Evolutionary conservation across 2,797 vertebrate genomes (phyloP).

Genomic region (Coregonus ussuriensis): DNA sequence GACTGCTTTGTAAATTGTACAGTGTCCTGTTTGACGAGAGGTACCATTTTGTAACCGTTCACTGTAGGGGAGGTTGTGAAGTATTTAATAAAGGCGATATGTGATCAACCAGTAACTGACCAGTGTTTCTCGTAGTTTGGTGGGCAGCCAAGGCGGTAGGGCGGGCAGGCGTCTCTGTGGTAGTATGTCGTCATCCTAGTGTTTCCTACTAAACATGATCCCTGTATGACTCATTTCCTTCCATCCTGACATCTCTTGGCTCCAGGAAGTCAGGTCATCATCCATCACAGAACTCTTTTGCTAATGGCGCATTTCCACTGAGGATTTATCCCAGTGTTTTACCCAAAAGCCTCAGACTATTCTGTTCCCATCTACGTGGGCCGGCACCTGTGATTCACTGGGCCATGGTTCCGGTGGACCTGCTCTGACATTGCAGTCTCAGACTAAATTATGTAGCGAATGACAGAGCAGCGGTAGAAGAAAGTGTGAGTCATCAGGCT

Average conservation of each 20-base stretch:
- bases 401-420: no score
- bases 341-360: no score
- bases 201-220: no score
- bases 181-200: not conserved
- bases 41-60: slow-evolving; percentile 77
- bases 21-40: slow-evolving; percentile 62
- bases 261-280: slow-evolving; percentile 51
- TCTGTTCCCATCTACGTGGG: no score
- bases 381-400: no score
- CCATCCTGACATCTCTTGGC: slow-evolving; percentile 58
- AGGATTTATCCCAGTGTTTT: no score
- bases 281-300: slow-evolving; percentile 48
- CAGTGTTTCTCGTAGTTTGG: no score
- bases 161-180: not conserved
- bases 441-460: no score
- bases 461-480: no score
- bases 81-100: slow-evolving; percentile 81
- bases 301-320: no score
- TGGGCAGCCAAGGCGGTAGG: not conserved
- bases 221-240: slow-evolving; percentile 59
- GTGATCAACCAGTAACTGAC: slow-evolving; percentile 51
- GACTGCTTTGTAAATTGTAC: slow-evolving; percentile 67
- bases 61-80: slow-evolving; percentile 76
- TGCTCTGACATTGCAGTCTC: no score
- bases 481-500: no score